Base-by-base conservation (phyloP, 1,140 invertebrate genomes). In the Bombus confusus region DNA sequence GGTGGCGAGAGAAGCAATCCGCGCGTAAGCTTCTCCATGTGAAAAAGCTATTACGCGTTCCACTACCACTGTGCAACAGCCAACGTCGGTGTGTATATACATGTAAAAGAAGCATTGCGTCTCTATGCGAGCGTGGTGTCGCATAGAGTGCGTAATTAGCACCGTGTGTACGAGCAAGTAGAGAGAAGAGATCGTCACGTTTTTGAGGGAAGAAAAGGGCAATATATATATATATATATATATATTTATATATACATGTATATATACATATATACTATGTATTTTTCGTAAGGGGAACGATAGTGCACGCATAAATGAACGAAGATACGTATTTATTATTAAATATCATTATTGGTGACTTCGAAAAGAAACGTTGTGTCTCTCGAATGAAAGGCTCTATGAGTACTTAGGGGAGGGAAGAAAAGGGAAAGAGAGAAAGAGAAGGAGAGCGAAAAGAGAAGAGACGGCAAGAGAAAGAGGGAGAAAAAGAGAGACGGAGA, bases 21-120 rank as follows among this genome's bases (percentile, higher is more conserved):
- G 88, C 84, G 87, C 83, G 75, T 89, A 86, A 76, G 87, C 87
- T 89, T 88, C 87, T 89, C 88, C 84, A 88, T 89, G 88, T 89
- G 88, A 89, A 89, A 89, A 89, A 89, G 87, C 86, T 83, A 83
- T 86, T 86, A 86, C 85, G 80, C 80, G 80, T 86, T 72, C 77
- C 68, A 78, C 86, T 82, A 86, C 83, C 64, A 78, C 78, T 57
- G 77, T 80, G 69, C 47, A 68, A n/a, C 15, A 34, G 28, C 15
- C 28, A 52, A 15, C 83, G 22, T 85, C 59, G 28, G 69, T 81
- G 83, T 85, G 71, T 43, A 41, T 81, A 74, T 80, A 85, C 76
- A 80, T 69, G 57, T 47, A 85, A 69, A 83, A 80, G 78, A 73
- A 66, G 78, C 78, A 84, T 84, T 57, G 78, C 83, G 78, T 85